A percentile compares a stretch with the other conserved stretches of the same genome.
These are phyloP conservation scores for Kryptopterus vitreolus DNA, from an alignment of 2,797 vertebrate species.

Conservation along the genomic window DNA sequence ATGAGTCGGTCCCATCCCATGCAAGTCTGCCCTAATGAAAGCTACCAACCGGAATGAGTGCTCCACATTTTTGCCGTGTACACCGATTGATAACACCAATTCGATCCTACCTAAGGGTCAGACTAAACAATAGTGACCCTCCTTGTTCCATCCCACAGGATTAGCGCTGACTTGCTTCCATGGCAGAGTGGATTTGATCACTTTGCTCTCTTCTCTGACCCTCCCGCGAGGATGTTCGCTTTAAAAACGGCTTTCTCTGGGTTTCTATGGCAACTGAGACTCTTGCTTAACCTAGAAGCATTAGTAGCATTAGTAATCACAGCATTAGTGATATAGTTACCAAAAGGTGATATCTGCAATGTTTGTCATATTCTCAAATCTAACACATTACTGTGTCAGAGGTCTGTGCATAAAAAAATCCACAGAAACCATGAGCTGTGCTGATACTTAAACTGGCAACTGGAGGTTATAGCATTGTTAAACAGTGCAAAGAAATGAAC, in stretches of 20 bases:
- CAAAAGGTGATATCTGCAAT: neutral
- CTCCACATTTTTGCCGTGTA: neutral
- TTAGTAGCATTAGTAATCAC: neutral
- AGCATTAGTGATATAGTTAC: neutral
- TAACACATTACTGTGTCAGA: neutral
- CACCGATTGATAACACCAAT: slow-evolving; percentile 15
- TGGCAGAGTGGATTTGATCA: slow-evolving; percentile 48
- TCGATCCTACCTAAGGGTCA: slow-evolving; percentile 7
- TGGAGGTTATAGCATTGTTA: neutral
- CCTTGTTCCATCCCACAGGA: slow-evolving; percentile 49
- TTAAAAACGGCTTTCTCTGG: slow-evolving; percentile 27
- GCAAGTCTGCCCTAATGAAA: neutral
- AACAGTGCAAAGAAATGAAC: neutral
- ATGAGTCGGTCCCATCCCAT: neutral
- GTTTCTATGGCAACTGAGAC: slow-evolving; percentile 22
- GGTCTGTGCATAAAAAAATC: neutral
- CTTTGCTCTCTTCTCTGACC: slow-evolving; percentile 46
- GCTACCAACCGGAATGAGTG: slow-evolving; percentile 3
- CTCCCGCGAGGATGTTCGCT: slow-evolving; percentile 23
- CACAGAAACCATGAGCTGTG: neutral
- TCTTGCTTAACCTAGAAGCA: slow-evolving; percentile 3
- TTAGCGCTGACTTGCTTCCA: slow-evolving; percentile 43
- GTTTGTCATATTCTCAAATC: neutral
- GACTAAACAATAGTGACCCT: slow-evolving; percentile 36
- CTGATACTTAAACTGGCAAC: neutral